Evolutionary conservation across 2,888 invertebrate species (phyloP).

Genomic region (Nomada ferruginata): DNA sequence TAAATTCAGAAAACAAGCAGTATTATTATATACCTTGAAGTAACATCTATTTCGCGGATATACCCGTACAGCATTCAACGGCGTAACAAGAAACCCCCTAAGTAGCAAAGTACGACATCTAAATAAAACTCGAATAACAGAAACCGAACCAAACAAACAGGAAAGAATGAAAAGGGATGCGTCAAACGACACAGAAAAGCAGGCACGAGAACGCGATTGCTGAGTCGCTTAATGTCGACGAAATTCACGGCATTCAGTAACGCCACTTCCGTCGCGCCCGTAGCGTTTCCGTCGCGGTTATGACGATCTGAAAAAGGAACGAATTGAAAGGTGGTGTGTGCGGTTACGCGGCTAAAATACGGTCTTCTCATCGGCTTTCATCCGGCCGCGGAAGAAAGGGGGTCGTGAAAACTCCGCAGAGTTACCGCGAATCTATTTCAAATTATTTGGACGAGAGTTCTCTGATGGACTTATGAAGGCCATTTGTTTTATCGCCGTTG

Average conservation of each 20-base stretch:
- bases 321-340: conserved; percentile 31
- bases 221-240: conserved; percentile 14
- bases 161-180: neutral
- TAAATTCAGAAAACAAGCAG: too few species aligned
- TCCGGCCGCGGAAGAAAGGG: conserved; percentile 36
- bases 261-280: conserved; percentile 5
- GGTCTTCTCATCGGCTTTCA: conserved; percentile 49
- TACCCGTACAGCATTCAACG: too few species aligned
- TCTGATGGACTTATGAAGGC: conserved; percentile 53
- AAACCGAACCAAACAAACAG: neutral
- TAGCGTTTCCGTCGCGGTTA: conserved; percentile 25
- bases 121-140: too few species aligned
- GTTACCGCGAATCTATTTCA: conserved; percentile 58
- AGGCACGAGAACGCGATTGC: neutral
- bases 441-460: conserved; percentile 61
- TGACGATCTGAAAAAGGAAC: conserved; percentile 22
- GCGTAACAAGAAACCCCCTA: too few species aligned
- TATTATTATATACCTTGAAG: too few species aligned
- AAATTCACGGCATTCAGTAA: conserved; percentile 42
- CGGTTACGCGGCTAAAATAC: conserved; percentile 45
- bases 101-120: too few species aligned
- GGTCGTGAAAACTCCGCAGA: conserved; percentile 28
- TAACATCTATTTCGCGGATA: too few species aligned
- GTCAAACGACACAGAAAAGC: neutral
- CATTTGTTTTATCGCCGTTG: conserved; percentile 53